Conservation (phyloP, 2,888 invertebrate genomes). For the Stenchaetothrips biformis region DNA sequence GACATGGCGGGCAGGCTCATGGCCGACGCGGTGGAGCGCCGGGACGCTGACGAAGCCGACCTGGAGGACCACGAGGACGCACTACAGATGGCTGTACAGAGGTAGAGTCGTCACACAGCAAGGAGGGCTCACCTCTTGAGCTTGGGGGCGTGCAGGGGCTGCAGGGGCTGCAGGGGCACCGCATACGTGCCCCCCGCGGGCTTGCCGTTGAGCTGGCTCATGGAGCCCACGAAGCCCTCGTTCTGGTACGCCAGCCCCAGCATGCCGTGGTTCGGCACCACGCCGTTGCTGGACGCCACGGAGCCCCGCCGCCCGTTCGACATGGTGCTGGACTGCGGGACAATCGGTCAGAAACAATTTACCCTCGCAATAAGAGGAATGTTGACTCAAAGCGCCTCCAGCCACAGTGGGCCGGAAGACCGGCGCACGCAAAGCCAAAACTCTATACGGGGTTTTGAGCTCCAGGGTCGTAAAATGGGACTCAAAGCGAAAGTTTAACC, state of each 20-base stretch:
- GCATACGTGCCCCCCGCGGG: conserved; percentile 7
- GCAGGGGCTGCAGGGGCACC: conserved; percentile 9
- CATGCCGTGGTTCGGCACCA: background rate
- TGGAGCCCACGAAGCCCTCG: conserved; percentile 26
- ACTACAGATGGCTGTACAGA: too few species aligned
- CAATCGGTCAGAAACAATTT: background rate
- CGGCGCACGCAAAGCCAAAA: too few species aligned
- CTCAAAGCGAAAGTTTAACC: background rate
- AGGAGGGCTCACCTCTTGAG: background rate
- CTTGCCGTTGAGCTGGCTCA: conserved; percentile 29
- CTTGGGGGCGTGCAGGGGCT: conserved; percentile 1
- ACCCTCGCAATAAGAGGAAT: background rate
- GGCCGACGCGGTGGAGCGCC: background rate
- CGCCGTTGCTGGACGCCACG: conserved; percentile 1
- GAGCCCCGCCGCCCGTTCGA: conserved; percentile 6
- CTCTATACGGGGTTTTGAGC: too few species aligned
- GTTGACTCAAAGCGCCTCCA: background rate
- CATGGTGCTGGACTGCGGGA: background rate
- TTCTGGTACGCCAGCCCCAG: conserved; percentile 28
- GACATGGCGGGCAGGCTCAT: background rate
- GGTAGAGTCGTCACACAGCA: too few species aligned
- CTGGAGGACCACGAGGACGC: background rate
- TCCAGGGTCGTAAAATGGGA: too few species aligned
- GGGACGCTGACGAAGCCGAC: background rate
- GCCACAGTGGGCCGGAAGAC: too few species aligned